Conservation (phyloP, 1,140 invertebrate genomes). For the Pseudomyrmex gracilis region DNA sequence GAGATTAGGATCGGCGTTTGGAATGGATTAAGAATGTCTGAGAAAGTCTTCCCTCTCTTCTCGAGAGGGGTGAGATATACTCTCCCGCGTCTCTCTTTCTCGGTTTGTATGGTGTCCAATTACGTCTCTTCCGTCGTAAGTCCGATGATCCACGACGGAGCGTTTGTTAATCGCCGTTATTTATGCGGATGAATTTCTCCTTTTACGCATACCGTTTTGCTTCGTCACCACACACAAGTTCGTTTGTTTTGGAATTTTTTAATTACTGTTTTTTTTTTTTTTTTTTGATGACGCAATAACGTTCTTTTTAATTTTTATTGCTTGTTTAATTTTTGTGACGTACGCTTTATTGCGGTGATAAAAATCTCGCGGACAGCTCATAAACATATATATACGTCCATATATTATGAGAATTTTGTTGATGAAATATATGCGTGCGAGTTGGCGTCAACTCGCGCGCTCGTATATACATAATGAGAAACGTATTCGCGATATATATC, state of each 20-base stretch:
- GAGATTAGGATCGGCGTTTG: slow-evolving; percentile 69
- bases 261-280: too few species aligned
- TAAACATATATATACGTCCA: too few species aligned
- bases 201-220: not conserved
- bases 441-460: not conserved
- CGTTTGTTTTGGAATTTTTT: too few species aligned
- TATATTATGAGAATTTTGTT: too few species aligned
- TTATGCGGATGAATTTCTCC: not conserved
- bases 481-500: not conserved
- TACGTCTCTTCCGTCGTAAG: not conserved
- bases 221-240: not conserved
- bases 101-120: slow-evolving; percentile 19
- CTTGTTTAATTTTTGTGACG: too few species aligned
- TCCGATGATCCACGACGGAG: not conserved
- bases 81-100: not conserved
- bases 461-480: slow-evolving; percentile 47
- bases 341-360: too few species aligned
- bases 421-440: slow-evolving; percentile 21
- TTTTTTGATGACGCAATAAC: too few species aligned
- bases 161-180: not conserved
- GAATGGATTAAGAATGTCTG: slow-evolving; percentile 67
- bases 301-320: too few species aligned
- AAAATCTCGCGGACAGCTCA: too few species aligned
- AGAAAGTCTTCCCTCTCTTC: slow-evolving; percentile 34
- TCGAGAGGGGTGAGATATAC: not conserved